Evolutionary conservation across 2,113 vertebrate genomes (phyloP).

Genomic region (Gyps fulvus): DNA sequence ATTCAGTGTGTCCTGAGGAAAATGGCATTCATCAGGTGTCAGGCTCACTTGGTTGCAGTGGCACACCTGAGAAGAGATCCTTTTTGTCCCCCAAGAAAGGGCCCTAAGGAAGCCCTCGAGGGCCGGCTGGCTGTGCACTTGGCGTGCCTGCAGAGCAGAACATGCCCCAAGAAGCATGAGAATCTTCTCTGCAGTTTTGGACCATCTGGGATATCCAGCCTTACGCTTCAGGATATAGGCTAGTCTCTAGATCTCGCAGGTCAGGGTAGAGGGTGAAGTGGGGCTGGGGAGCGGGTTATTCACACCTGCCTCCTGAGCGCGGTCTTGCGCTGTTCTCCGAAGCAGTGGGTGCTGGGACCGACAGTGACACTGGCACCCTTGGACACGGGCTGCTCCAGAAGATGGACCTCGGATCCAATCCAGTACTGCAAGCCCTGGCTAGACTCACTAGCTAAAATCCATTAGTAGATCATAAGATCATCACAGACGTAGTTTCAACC

Average conservation of each 20-base stretch:
- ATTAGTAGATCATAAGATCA: neutral
- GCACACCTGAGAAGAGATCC: neutral
- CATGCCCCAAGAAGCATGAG: neutral
- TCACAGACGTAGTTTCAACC: neutral
- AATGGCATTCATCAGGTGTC: neutral
- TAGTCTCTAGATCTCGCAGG: neutral
- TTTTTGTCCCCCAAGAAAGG: neutral
- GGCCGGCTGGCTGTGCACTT: neutral
- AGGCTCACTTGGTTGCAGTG: neutral
- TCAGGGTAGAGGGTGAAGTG: neutral
- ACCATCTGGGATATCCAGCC: neutral
- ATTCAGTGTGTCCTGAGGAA: neutral
- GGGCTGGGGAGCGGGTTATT: fast-evolving
- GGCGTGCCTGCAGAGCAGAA: neutral
- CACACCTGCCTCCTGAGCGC: neutral
- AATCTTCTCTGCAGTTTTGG: neutral
- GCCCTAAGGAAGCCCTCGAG: fast-evolving
- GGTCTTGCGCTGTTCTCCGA: fast-evolving
- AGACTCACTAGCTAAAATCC: neutral
- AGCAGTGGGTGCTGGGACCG: neutral
- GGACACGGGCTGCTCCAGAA: neutral
- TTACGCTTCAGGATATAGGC: neutral
- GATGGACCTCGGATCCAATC: neutral
- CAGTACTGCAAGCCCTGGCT: neutral
- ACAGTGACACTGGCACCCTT: neutral